Percentiles rank a stretch among this genome's conserved stretches.
Evolutionary conservation across 2,797 vertebrate species (phyloP).

Genomic region (Brachyalestes nurse): DNA sequence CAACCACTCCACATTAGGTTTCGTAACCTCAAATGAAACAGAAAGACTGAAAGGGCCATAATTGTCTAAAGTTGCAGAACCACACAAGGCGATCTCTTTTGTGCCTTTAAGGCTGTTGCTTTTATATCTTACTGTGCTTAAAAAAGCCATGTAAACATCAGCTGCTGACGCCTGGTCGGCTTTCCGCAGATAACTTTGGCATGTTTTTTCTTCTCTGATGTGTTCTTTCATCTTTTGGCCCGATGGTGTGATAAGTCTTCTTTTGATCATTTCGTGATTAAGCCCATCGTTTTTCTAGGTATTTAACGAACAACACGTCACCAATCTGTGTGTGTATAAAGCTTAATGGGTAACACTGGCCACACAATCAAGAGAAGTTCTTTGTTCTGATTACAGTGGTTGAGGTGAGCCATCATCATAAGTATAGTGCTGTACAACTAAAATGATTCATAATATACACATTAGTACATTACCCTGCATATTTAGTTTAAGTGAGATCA

Average conservation of each 20-base stretch:
- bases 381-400: background rate
- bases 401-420: background rate
- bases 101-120: background rate
- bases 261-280: background rate
- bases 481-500: too few species aligned
- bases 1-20: background rate
- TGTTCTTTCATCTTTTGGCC: constrained; percentile 14
- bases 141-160: background rate
- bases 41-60: background rate
- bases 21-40: constrained; percentile 24
- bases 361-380: background rate
- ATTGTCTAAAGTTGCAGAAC: background rate
- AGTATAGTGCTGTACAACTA: too few species aligned
- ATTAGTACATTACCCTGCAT: background rate
- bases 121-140: background rate
- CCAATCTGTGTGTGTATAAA: background rate
- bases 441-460: background rate
- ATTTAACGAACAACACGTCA: background rate
- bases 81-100: background rate
- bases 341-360: background rate
- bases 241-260: background rate
- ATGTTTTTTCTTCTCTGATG: background rate
- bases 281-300: background rate
- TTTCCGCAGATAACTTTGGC: background rate
- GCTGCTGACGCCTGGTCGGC: background rate